These are phyloP conservation scores for Drosophila engyochracea DNA, from an alignment of 2,888 invertebrate genomes.

Conservation along the genomic window DNA sequence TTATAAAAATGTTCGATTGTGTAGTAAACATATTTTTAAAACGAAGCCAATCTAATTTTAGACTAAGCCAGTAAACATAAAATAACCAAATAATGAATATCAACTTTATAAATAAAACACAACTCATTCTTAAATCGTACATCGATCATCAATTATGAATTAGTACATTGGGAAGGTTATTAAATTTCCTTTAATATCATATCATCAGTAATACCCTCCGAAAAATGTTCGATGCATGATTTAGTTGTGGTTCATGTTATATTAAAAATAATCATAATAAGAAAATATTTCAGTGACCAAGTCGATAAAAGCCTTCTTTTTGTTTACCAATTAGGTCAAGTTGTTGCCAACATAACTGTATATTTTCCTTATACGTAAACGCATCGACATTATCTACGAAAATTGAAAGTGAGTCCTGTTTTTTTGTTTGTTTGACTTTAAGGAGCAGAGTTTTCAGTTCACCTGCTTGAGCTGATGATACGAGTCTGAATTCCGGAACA, in stretches of 20 bases:
- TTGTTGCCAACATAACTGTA: neutral
- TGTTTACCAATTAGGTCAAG: no score
- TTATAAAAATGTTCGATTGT: neutral
- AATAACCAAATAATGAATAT: neutral
- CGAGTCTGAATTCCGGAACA: conserved; percentile 16
- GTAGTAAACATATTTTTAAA: neutral
- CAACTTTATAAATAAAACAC: no score
- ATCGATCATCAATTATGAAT: no score
- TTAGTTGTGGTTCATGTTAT: neutral
- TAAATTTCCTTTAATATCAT: neutral
- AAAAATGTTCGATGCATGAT: neutral
- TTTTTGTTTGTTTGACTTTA: neutral
- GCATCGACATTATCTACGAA: conserved; percentile 14
- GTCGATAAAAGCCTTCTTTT: neutral
- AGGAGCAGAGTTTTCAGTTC: conserved; percentile 9
- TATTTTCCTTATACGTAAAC: neutral
- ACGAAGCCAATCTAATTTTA: neutral
- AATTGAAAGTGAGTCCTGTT: conserved; percentile 25
- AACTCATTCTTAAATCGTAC: no score
- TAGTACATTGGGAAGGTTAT: neutral
- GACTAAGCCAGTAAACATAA: neutral
- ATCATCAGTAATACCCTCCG: accelerated
- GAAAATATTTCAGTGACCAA: neutral
- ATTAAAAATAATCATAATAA: neutral
- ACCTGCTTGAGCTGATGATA: conserved; percentile 28